Evolutionary conservation across 1,140 invertebrate genomes (phyloP).

Genomic region (Trachelipus rathkii): DNA sequence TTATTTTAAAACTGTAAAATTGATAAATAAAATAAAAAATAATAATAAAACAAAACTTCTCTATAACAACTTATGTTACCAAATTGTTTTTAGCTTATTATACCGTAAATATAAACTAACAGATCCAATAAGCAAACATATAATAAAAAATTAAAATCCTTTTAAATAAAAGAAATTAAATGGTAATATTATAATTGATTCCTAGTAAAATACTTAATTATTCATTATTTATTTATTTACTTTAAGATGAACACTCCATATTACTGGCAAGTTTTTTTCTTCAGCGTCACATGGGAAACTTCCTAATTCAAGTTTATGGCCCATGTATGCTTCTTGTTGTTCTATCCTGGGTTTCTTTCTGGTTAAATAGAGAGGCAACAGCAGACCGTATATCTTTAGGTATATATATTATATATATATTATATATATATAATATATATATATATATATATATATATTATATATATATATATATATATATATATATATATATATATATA

Average conservation of each 20-base stretch:
- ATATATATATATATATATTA: not conserved
- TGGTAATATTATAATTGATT: conserved; percentile 35
- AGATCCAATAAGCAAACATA: too few species aligned
- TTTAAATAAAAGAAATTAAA: too few species aligned
- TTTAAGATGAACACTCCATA: conserved; percentile 65
- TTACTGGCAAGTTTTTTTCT: conserved; percentile 80
- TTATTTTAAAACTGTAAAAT: too few species aligned
- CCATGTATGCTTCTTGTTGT: conserved; percentile 91
- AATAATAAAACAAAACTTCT: too few species aligned
- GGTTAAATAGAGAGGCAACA: conserved; percentile 52
- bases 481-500: conserved; percentile 2
- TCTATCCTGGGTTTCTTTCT: conserved; percentile 62
- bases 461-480: not conserved
- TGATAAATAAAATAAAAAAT: too few species aligned
- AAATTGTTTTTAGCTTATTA: too few species aligned
- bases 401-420: conserved; percentile 14
- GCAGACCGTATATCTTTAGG: conserved; percentile 48
- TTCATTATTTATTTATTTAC: conserved; percentile 47
- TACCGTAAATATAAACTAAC: too few species aligned
- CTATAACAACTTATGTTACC: too few species aligned
- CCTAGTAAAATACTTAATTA: conserved; percentile 51
- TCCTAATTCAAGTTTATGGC: conserved; percentile 87
- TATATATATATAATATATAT: not conserved
- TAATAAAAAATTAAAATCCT: too few species aligned
- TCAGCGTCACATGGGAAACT: conserved; percentile 85